Evolutionary conservation across 2,888 invertebrate species (phyloP), one percentile per base, ranked within the genome.

Genomic region (Drymonia ruficornis): DNA sequence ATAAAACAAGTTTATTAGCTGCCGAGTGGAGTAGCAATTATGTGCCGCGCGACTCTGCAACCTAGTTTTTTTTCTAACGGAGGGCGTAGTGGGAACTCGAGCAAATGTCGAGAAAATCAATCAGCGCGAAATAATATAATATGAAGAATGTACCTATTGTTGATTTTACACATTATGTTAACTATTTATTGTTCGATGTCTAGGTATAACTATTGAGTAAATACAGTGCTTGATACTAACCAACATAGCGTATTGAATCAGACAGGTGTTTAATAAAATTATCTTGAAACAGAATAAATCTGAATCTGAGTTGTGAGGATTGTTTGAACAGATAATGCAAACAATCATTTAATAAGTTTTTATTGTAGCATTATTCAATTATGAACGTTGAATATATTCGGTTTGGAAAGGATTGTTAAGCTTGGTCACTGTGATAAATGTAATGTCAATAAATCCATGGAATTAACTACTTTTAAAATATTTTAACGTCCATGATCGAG

Each of bases 51-150:
- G 72, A 66, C 72, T 71, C 68, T 67, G 64, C 66, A 68, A 68
- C 69, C 70, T 61, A 63, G 71, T 78, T 80, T 83, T 81, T 83
- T 74, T 67, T 48, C 40, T 54, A 55, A 44, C 19, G 28, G 45
- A 45, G 18, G 28, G 45, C 43, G 48, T 74, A 79, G 79, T 91
- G 91, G 84, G 89, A 91, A 90, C 78, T 69, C 54, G 64, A 69
- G 70, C 91, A 89, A 86, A 80, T 91, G 89, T 78, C 74, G 52
- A 67, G 75, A 81, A 87, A 89, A 88, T 88, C 85, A 84, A 84
- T 86, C 82, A 78, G 64, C 72, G 74, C 78, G 64, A 70, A 68
- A 71, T 66, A 61, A 46, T 50, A 56, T 53, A 50, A 55, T 54
- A 60, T 53, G 44, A n/a, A n/a, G n/a, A n/a, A n/a, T n/a, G n/a